These are phyloP conservation scores for Orgyia antiqua DNA, from an alignment of 2,888 invertebrate species.

Conservation along the genomic window DNA sequence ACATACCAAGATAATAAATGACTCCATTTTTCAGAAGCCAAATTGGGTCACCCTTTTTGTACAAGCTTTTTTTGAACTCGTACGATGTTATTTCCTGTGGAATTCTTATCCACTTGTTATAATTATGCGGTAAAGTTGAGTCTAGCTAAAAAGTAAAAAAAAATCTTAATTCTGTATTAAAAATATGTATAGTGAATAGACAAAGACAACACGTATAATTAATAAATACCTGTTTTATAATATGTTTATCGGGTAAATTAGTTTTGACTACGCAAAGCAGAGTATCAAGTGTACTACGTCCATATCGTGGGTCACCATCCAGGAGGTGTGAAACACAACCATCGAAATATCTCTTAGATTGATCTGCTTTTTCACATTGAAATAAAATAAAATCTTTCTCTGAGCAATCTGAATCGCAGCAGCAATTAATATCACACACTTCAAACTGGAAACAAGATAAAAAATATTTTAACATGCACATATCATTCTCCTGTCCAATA, in stretches of 20 bases:
- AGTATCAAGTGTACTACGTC: constrained; percentile 31
- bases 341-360: constrained; percentile 3
- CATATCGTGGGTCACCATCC: constrained; percentile 17
- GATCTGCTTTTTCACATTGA: constrained; percentile 55
- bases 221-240: constrained; percentile 35
- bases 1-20: constrained; percentile 47
- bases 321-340: constrained; percentile 30
- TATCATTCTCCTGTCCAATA: no score
- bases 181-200: no score
- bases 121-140: constrained; percentile 34
- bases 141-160: constrained; percentile 11
- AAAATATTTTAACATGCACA: no score
- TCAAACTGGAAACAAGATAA: constrained; percentile 59
- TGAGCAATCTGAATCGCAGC: constrained; percentile 88
- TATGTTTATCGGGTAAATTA: constrained; percentile 51
- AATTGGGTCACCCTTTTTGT: constrained; percentile 45
- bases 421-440: constrained; percentile 89
- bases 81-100: constrained; percentile 7
- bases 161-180: no score
- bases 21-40: constrained; percentile 52
- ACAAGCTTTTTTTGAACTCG: constrained; percentile 41
- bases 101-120: constrained; percentile 16
- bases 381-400: constrained; percentile 79
- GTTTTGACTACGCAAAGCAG: constrained; percentile 60
- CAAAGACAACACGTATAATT: no score